These are phyloP conservation scores for Pegea sp. DNA, from an alignment of 23 tunicate species.

Conservation along the genomic window DNA sequence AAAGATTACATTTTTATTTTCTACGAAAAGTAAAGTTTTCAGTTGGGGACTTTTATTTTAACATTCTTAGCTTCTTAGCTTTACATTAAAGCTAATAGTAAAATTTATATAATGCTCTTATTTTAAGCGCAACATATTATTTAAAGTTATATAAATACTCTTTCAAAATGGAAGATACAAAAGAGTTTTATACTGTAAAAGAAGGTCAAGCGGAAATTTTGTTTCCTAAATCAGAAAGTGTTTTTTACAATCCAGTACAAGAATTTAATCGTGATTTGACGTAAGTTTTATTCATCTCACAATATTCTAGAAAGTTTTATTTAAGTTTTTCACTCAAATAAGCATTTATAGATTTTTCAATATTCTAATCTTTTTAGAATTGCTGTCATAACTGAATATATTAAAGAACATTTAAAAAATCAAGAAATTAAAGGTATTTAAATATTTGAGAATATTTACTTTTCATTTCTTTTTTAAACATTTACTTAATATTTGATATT, in stretches of 20 bases:
- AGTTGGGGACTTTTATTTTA: no score
- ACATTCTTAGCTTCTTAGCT: no score
- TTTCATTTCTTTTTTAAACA: no score
- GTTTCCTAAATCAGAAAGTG: conserved; percentile 35
- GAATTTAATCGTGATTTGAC: conserved; percentile 90
- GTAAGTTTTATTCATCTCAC: conserved; percentile 16
- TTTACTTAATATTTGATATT: no score
- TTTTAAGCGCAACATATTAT: no score
- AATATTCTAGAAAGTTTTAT: background rate
- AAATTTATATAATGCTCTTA: no score
- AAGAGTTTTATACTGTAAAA: conserved; percentile 14
- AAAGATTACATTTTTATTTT: no score
- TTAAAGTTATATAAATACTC: no score
- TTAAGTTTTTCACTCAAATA: background rate
- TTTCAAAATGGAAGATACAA: background rate
- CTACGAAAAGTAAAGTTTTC: no score
- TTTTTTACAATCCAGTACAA: conserved; percentile 88
- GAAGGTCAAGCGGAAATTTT: conserved; percentile 87
- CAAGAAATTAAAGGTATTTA: conserved; percentile 24
- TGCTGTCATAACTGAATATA: conserved; percentile 50
- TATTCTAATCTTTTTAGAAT: conserved; percentile 16
- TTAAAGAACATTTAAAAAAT: conserved; percentile 19
- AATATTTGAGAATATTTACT: background rate
- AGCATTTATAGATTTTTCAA: no score
- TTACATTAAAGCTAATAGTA: no score